These are phyloP conservation scores for rabbit (Oryctolagus cuniculus) DNA, from an alignment of 2,113 vertebrate genomes.

Conservation along the genomic window DNA sequence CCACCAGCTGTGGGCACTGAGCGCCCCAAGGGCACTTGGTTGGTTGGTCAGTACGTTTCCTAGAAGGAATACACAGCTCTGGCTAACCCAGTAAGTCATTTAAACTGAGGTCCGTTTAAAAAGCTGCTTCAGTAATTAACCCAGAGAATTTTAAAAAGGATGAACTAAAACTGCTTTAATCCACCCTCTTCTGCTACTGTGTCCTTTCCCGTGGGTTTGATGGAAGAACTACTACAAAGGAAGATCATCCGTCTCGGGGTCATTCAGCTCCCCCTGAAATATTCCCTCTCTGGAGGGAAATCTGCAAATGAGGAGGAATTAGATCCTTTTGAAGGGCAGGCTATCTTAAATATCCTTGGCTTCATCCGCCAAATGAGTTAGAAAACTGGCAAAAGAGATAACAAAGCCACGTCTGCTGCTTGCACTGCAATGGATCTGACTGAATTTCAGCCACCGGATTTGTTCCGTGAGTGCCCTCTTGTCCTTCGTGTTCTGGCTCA, in stretches of 20 bases:
- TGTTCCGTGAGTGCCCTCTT: neutral
- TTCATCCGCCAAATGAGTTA: neutral
- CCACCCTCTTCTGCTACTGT: neutral
- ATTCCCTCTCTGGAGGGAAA: slow-evolving; percentile 64
- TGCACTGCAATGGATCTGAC: neutral
- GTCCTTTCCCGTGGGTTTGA: neutral
- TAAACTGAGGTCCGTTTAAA: neutral
- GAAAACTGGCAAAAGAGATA: slow-evolving; percentile 43
- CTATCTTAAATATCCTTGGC: neutral
- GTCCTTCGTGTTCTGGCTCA: neutral
- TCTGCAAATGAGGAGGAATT: slow-evolving; percentile 57
- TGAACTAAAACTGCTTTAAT: slow-evolving; percentile 54
- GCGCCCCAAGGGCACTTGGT: neutral
- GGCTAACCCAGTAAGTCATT: slow-evolving; percentile 27
- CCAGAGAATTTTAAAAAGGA: slow-evolving; percentile 18
- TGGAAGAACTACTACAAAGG: slow-evolving; percentile 12
- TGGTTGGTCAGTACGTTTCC: neutral
- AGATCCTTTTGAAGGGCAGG: slow-evolving; percentile 36
- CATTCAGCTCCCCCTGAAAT: slow-evolving; percentile 66
- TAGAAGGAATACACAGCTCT: neutral
- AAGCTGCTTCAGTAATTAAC: slow-evolving; percentile 24
- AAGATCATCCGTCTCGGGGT: slow-evolving; percentile 47
- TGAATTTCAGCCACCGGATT: slow-evolving; percentile 32
- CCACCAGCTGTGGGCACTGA: neutral
- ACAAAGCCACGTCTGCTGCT: slow-evolving; percentile 48